Conservation (phyloP, 2,113 vertebrate species). For the Corythoichthys haematopterus region DNA sequence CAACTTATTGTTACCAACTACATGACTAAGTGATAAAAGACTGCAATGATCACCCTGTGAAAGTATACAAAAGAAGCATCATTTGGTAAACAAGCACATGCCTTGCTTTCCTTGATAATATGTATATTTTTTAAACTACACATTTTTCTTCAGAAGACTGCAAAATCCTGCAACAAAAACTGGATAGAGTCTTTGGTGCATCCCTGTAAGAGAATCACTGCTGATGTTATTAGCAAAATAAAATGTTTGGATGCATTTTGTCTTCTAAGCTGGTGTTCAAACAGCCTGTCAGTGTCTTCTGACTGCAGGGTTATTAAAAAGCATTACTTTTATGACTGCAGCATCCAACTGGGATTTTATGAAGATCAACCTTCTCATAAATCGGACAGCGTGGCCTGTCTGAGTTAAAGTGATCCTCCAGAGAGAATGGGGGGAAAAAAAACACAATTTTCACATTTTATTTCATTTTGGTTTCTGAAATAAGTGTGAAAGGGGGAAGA, state of each 20-base stretch:
- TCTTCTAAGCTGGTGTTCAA: neutral
- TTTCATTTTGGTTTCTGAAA: neutral
- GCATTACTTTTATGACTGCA: neutral
- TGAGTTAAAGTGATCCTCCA: neutral
- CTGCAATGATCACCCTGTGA: no score
- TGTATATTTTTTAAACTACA: neutral
- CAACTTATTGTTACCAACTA: no score
- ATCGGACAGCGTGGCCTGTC: neutral
- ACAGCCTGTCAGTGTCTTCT: neutral
- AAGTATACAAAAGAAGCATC: no score
- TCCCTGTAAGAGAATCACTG: neutral
- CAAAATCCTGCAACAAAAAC: no score
- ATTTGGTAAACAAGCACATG: no score
- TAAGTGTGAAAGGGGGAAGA: neutral
- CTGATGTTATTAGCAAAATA: neutral
- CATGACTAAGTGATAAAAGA: no score
- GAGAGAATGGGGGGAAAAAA: neutral
- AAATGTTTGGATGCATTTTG: neutral
- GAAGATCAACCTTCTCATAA: neutral
- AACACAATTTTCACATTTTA: neutral
- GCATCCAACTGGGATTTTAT: neutral
- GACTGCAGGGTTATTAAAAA: constrained; percentile 4
- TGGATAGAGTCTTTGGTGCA: no score
- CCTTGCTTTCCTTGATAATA: no score
- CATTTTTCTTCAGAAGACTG: no score